Percentiles rank a stretch among this genome's conserved stretches.
phyloP scores from a whole-genome alignment of 1,140 invertebrate species.

The Palaemon carinicauda region DNA sequence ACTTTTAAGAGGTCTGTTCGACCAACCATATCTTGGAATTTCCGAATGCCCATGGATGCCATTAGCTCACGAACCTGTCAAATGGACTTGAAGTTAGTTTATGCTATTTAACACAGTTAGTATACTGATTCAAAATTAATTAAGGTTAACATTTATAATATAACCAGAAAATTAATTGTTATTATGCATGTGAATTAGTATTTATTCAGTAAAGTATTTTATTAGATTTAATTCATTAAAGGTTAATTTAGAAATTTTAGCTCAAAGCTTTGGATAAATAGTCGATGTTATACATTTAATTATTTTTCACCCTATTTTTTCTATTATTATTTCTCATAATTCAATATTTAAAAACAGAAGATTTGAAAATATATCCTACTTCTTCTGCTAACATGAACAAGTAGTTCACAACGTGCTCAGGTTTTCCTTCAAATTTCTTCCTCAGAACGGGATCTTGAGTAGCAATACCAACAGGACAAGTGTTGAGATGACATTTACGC shows the following conservation, averaged over 20 bases:
- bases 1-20: conserved; percentile 88
- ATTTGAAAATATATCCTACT: conserved; percentile 68
- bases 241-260: too few species aligned
- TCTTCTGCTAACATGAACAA: conserved; percentile 98
- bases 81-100: conserved; percentile 42
- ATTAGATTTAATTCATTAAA: too few species aligned
- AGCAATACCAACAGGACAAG: conserved; percentile 97
- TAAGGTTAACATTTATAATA: too few species aligned
- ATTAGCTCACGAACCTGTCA: conserved; percentile 82
- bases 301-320: too few species aligned
- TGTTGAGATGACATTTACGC: conserved; percentile 99
- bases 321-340: too few species aligned
- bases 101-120: not conserved
- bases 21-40: conserved; percentile 93
- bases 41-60: conserved; percentile 87
- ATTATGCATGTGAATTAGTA: too few species aligned
- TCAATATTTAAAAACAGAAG: not conserved
- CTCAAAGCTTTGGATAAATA: too few species aligned
- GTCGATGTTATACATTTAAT: too few species aligned
- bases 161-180: too few species aligned
- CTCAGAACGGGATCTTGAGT: conserved; percentile 94
- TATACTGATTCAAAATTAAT: not conserved
- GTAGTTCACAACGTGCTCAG: conserved; percentile 97
- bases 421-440: conserved; percentile 96
- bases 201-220: too few species aligned